Base-by-base conservation (phyloP, 1,140 invertebrate species). In the Ostrea edulis region DNA sequence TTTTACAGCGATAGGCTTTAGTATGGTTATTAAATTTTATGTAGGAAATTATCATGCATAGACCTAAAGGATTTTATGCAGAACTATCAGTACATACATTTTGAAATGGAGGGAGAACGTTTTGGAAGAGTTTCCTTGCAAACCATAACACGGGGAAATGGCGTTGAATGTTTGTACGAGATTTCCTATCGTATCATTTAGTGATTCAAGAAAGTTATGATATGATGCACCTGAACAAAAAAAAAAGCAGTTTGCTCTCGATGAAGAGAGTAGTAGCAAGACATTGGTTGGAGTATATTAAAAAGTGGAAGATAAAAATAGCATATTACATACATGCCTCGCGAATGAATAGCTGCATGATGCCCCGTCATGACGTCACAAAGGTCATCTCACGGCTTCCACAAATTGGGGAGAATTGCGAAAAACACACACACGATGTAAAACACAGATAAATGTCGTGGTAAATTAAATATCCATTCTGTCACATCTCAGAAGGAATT, bases 321-420 rank as follows among this genome's bases (percentile, higher is more conserved):
- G 68, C 3, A 77, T 71, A 77, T 12, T 77, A 77, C 68, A 77
- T 77, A 77, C 68, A 77, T 77, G 68, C 68, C 68, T 14, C 68
- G 68, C 68, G 68, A 77, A 35, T 77, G 68, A 77, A 77, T 77
- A 77, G 68, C 68, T 77, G 68, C 68, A 77, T 77, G 68, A 77
- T 77, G 68, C 68, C 68, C 68, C 35, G 68, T 77, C 68, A 77
- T 77, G 68, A 77, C 68, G 68, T 77, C 68, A 77, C 29, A 77
- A 29, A 77, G 68, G 68, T 77, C 68, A 77, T 35, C 25, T 77
- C 68, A 77, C 68, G 29, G 68, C 25, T 29, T 29, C 68, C 68
- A 29, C 29, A 29, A 77, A 77, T 29, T 35, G 14, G 25, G 12
- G 29, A 77, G 11, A 14, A 29, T 25, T 29, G 8, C 68, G 29